Evolutionary conservation across 2,113 vertebrate genomes (phyloP).

Genomic region (Oxyruncus cristatus): DNA sequence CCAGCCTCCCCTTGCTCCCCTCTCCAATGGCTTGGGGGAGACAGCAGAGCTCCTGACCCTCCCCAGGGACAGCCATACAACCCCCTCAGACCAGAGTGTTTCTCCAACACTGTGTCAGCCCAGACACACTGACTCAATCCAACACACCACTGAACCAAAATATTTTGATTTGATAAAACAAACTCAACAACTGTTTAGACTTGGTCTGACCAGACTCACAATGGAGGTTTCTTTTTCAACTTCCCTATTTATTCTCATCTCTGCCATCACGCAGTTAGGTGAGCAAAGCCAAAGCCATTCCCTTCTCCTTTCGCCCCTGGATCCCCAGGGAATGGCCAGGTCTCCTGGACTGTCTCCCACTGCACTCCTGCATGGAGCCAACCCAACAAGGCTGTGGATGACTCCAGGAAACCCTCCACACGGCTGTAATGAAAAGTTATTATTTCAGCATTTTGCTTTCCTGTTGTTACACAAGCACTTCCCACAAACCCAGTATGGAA

Average conservation of each 20-base stretch:
- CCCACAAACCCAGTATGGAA: not conserved
- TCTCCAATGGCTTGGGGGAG: not conserved
- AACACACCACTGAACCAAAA: conserved; percentile 1
- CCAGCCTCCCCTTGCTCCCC: not conserved
- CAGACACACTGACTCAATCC: not conserved
- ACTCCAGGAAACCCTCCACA: not conserved
- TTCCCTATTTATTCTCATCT: conserved; percentile 10
- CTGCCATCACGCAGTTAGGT: not conserved
- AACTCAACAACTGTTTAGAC: conserved; percentile 35
- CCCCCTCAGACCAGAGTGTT: not conserved
- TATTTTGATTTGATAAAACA: conserved; percentile 53
- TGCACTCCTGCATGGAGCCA: not conserved
- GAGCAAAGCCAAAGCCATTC: not conserved
- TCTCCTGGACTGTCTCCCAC: not conserved
- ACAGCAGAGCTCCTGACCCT: not conserved
- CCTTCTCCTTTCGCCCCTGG: not conserved
- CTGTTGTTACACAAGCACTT: not conserved
- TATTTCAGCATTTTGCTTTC: not conserved
- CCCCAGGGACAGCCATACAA: not conserved
- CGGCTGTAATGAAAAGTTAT: not conserved
- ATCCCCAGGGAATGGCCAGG: not conserved
- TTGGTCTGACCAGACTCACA: not conserved
- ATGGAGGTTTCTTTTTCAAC: not conserved
- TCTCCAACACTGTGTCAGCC: not conserved
- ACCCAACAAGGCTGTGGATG: not conserved